Conservation (phyloP, 2,113 vertebrate species). For the Actenoides lindsayi region DNA sequence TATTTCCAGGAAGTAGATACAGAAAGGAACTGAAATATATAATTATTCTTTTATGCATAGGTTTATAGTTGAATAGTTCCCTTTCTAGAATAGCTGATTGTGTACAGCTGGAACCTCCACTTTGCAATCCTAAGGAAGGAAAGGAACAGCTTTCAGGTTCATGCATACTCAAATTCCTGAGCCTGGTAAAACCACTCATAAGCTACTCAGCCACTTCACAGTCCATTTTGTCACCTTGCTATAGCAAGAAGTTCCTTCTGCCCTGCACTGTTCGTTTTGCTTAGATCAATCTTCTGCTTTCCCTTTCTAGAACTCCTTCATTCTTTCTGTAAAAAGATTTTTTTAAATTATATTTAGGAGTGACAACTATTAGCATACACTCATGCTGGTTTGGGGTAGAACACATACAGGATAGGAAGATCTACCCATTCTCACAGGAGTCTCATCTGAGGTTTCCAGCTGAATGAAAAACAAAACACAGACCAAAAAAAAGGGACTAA, state of each 20-base stretch:
- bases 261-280: neutral
- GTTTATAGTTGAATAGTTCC: neutral
- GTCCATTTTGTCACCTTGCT: neutral
- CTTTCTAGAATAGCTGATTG: neutral
- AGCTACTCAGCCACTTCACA: fast-evolving
- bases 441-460: neutral
- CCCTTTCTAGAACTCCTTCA: neutral
- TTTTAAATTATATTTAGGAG: neutral
- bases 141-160: neutral
- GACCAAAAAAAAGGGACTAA: neutral
- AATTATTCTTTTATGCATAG: neutral
- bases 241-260: neutral
- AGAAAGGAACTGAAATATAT: neutral
- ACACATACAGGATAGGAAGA: fast-evolving
- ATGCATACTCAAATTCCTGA: neutral
- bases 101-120: neutral
- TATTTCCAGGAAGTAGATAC: neutral
- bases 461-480: neutral
- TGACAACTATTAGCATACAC: fast-evolving
- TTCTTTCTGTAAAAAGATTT: neutral
- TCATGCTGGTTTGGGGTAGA: neutral
- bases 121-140: neutral
- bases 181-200: neutral
- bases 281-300: neutral
- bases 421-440: neutral